These are phyloP conservation scores for Drosophila diplacantha DNA, from an alignment of 2,888 invertebrate genomes.

Conservation along the genomic window DNA sequence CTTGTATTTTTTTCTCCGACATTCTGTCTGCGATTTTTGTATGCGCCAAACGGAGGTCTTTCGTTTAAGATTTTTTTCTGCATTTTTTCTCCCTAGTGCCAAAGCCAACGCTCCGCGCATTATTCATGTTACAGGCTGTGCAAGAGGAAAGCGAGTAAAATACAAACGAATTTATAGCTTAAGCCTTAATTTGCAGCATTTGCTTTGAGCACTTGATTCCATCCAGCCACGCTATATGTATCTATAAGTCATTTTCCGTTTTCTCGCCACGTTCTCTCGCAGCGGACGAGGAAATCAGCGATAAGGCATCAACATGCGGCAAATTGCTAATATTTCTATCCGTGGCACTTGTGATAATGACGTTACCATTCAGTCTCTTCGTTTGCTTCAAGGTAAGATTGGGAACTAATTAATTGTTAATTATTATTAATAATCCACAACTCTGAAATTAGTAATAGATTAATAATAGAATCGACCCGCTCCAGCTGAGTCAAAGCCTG, in stretches of 20 bases:
- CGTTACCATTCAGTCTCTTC: conserved; percentile 94
- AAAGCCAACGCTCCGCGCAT: conserved; percentile 32
- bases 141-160: conserved; percentile 23
- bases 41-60: conserved; percentile 35
- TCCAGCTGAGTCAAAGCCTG: not conserved
- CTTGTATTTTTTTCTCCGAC: conserved; percentile 17
- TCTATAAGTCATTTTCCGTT: conserved; percentile 46
- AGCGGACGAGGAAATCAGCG: conserved; percentile 81
- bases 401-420: not conserved
- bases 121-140: conserved; percentile 33
- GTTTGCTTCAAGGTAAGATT: conserved; percentile 92
- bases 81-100: conserved; percentile 12
- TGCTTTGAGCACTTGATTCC: conserved; percentile 38
- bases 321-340: conserved; percentile 89
- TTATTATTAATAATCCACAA: not conserved
- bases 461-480: not conserved
- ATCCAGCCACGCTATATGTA: conserved; percentile 33
- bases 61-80: conserved; percentile 23
- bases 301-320: conserved; percentile 87
- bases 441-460: not conserved
- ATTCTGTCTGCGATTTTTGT: conserved; percentile 40
- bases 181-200: conserved; percentile 62
- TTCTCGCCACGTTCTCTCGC: conserved; percentile 70
- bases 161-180: conserved; percentile 40
- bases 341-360: conserved; percentile 88